Base-by-base conservation (phyloP, 2,113 vertebrate genomes). In the Progne subis region DNA sequence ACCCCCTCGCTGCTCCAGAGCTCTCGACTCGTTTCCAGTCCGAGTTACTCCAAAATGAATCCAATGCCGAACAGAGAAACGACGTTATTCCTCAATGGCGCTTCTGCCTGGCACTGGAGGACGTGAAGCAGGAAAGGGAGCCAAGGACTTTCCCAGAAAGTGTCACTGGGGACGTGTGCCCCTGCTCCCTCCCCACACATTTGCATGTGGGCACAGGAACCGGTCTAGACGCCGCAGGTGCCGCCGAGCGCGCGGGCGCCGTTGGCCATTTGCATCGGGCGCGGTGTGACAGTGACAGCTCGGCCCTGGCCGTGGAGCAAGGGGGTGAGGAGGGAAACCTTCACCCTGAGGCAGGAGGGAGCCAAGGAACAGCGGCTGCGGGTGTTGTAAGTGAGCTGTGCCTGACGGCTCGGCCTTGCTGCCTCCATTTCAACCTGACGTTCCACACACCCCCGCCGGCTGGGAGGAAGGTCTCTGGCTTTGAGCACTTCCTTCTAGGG, bases 261-360 rank as follows among this genome's bases (percentile, higher is more conserved):
- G 79, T 93, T 94, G 61, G 59, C 31, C 3, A 67, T 95, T 86
- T 94, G 96, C 82, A 92, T 86, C 5, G 17, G 43, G 50, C 9
- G 2, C 6, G 0, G 1, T 2, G 67, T 0, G 25, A 25, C 0
- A 4, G 18, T 0, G 12, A 14, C 1, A 1, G 52, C 81, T 57
- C 13, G 1, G 8, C 2, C 24, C 44, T 3, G 3, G 3, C 41
- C 5, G 0, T 0, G 5, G 17, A 39, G 39, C 47, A 3, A 31
- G 5, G 19, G 70, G 41, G 43, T 34, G 41, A 26, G 34, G 41
- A 69, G 63, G 63, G 34, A 26, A 68, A 21, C 8, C 34, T 39
- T 13, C 46, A 16, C 24, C 77, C 50, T 25, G 70, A 0, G 6
- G 32, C 39, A 20, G 19, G 34, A 49, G 23, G 20, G 60, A 70